These are phyloP conservation scores for Caenorhabditis angaria DNA, from an alignment of 2,888 invertebrate species.

Conservation along the genomic window DNA sequence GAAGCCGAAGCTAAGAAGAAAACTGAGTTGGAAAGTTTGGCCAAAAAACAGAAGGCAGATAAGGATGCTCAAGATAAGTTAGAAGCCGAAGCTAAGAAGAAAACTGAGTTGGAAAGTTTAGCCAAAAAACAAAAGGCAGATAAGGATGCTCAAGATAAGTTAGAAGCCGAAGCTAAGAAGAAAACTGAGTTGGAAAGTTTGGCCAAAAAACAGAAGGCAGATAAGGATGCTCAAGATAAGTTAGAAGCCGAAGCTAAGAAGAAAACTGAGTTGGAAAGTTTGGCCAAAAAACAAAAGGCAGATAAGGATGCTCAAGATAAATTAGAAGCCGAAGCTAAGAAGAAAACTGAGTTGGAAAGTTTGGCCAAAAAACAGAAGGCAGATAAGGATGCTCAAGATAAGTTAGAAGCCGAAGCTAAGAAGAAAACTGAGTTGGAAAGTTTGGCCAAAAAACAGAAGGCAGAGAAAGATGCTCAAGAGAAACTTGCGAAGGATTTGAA, in stretches of 20 bases:
- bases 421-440: conserved; percentile 1
- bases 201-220: conserved; percentile 5
- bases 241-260: too few relatives aligned
- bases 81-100: conserved; percentile 15
- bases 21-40: conserved; percentile 19
- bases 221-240: conserved; percentile 6
- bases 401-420: conserved; percentile 10
- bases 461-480: conserved; percentile 8
- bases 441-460: too few relatives aligned
- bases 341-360: too few relatives aligned
- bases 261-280: background rate
- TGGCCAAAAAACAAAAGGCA: background rate
- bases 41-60: too few relatives aligned
- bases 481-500: conserved; percentile 6
- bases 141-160: conserved; percentile 12
- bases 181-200: too few relatives aligned
- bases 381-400: conserved; percentile 23
- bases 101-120: conserved; percentile 2
- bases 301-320: background rate
- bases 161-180: too few relatives aligned
- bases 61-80: conserved; percentile 28
- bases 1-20: conserved; percentile 18
- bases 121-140: too few relatives aligned
- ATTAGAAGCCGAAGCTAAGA: conserved; percentile 9
- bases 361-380: too few relatives aligned